phyloP scores from a whole-genome alignment of 1,140 invertebrate genomes.

The Chrysomallon squamiferum region DNA sequence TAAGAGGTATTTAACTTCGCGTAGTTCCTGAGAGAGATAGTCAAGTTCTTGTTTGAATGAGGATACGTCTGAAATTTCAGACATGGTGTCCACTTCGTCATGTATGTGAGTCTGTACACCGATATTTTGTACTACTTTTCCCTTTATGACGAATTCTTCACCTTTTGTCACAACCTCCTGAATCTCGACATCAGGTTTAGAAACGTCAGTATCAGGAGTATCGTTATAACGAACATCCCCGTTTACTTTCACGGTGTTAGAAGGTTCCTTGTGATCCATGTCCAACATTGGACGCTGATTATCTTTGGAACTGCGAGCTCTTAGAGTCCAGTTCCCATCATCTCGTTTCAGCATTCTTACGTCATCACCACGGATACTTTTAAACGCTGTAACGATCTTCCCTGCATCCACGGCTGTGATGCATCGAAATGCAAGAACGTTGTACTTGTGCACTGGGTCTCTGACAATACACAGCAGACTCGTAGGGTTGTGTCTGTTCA shows the following conservation, averaged over 20 bases:
- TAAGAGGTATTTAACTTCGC: conserved; percentile 25
- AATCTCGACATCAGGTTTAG: neutral
- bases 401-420: conserved; percentile 19
- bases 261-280: conserved; percentile 20
- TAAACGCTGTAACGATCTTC: conserved; percentile 22
- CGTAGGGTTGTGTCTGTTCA: conserved; percentile 27
- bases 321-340: conserved; percentile 44
- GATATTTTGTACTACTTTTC: conserved; percentile 8
- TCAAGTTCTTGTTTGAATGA: conserved; percentile 21
- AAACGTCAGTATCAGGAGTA: neutral
- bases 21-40: conserved; percentile 27
- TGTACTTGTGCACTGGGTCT: conserved; percentile 24
- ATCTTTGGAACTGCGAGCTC: conserved; percentile 22
- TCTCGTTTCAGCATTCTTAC: conserved; percentile 29
- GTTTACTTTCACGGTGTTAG: neutral
- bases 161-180: neutral
- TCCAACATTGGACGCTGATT: conserved; percentile 28
- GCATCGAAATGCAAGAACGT: conserved; percentile 34
- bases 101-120: neutral
- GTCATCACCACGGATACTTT: conserved; percentile 20
- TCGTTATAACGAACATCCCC: neutral
- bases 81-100: conserved; percentile 14
- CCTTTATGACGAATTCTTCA: neutral
- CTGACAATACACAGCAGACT: conserved; percentile 37
- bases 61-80: conserved; percentile 15